These are phyloP conservation scores for Scaptomyza cyrtandrae DNA, from an alignment of 2,888 invertebrate species.

Conservation along the genomic window DNA sequence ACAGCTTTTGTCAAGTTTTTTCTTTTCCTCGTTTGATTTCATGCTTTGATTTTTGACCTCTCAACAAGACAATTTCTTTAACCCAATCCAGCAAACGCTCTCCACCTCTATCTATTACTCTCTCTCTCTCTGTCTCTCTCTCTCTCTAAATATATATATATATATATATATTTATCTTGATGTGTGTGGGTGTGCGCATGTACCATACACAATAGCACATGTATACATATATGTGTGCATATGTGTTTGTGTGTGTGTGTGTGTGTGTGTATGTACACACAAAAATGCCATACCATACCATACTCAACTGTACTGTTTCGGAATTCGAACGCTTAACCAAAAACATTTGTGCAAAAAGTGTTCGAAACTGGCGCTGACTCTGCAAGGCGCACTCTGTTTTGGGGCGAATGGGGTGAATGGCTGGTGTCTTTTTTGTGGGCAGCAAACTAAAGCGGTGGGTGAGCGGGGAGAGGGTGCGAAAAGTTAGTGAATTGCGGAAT, in stretches of 20 bases:
- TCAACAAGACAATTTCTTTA: slow-evolving; percentile 38
- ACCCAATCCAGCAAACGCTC: neutral
- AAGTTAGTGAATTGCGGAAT: slow-evolving; percentile 42
- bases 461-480: slow-evolving; percentile 5
- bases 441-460: neutral
- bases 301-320: slow-evolving; percentile 77
- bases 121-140: neutral
- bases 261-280: slow-evolving; percentile 44
- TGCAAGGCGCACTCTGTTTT: slow-evolving; percentile 44
- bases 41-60: slow-evolving; percentile 46
- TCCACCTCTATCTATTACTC: neutral
- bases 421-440: neutral
- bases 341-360: slow-evolving; percentile 74
- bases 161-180: neutral
- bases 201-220: slow-evolving; percentile 53
- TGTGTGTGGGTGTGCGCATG: slow-evolving; percentile 59
- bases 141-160: neutral
- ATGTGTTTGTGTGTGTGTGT: slow-evolving; percentile 23
- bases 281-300: slow-evolving; percentile 73
- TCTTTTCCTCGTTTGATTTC: slow-evolving; percentile 13
- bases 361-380: slow-evolving; percentile 61
- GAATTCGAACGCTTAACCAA: slow-evolving; percentile 74
- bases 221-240: slow-evolving; percentile 6
- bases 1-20: too few species aligned
- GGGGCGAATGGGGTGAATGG: slow-evolving; percentile 1